Percentiles rank a stretch among this genome's conserved stretches.
phyloP scores from a whole-genome alignment of 2,113 vertebrate species.

The Cervus canadensis region DNA sequence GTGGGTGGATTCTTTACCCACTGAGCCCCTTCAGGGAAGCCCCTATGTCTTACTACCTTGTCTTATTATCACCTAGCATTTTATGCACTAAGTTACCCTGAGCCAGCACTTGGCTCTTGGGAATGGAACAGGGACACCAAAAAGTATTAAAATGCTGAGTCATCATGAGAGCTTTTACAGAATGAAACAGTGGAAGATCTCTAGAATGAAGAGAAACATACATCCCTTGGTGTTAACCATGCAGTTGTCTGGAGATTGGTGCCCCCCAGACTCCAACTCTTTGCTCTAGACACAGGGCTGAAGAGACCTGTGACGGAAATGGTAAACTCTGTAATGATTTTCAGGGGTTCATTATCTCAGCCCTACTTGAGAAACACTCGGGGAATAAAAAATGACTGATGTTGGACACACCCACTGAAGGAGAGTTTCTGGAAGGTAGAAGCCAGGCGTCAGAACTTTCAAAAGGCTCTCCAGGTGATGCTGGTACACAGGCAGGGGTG shows the following conservation, averaged over 20 bases:
- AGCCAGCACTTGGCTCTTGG: neutral
- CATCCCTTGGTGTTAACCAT: neutral
- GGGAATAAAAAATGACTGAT: neutral
- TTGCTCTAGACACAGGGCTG: neutral
- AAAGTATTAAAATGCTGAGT: neutral
- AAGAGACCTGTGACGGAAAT: neutral
- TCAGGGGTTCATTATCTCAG: neutral
- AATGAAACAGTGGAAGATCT: neutral
- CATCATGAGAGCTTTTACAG: neutral
- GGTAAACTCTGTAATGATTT: neutral
- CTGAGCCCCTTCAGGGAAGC: neutral
- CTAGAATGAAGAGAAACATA: neutral
- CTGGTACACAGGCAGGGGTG: neutral
- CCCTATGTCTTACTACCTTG: neutral
- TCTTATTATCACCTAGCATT: neutral
- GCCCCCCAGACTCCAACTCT: neutral
- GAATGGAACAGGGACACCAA: neutral
- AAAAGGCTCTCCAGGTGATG: neutral
- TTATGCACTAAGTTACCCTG: neutral
- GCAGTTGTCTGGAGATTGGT: neutral
- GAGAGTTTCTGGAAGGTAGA: neutral
- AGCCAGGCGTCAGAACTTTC: neutral
- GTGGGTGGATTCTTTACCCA: neutral
- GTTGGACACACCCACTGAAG: neutral
- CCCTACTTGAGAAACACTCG: neutral